Evolutionary conservation across 2,888 invertebrate genomes (phyloP).

Genomic region (Falcaria lacertinaria): DNA sequence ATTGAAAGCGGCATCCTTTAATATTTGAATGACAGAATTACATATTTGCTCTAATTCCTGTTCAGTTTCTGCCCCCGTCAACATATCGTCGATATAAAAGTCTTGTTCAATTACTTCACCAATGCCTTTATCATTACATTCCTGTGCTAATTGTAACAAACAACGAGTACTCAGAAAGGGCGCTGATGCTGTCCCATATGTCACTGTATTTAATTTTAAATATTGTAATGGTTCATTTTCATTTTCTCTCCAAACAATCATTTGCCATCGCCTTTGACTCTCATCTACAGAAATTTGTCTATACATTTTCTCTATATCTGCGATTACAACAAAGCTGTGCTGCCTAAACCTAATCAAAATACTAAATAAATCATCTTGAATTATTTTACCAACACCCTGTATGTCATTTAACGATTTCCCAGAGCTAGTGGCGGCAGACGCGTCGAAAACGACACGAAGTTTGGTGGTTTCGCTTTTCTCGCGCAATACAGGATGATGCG

Average conservation of each 20-base stretch:
- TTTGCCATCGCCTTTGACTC: conserved; percentile 13
- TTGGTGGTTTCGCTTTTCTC: conserved; percentile 9
- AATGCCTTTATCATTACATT: not conserved
- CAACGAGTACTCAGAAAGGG: conserved; percentile 4
- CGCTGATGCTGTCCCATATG: conserved; percentile 9
- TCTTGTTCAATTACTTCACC: not conserved
- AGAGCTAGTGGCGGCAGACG: conserved; percentile 4
- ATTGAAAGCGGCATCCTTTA: too few species aligned
- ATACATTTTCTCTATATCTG: conserved; percentile 21
- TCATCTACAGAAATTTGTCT: conserved; percentile 10
- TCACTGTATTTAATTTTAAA: not conserved
- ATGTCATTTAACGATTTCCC: conserved; percentile 9
- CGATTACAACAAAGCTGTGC: conserved; percentile 4
- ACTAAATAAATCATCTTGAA: conserved; percentile 11
- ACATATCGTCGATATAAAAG: not conserved
- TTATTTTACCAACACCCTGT: conserved; percentile 7
- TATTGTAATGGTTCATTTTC: not conserved
- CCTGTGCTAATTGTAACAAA: not conserved
- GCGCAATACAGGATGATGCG: conserved; percentile 8
- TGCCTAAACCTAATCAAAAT: not conserved
- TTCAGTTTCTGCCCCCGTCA: not conserved
- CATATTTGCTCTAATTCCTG: not conserved
- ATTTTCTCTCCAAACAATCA: conserved; percentile 11
- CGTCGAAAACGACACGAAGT: conserved; percentile 11
- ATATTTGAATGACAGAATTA: too few species aligned